A percentile compares a stretch with the other conserved stretches of the same genome.
Conservation (phyloP, 2,888 invertebrate genomes). For the Leptogaster cylindrica region DNA sequence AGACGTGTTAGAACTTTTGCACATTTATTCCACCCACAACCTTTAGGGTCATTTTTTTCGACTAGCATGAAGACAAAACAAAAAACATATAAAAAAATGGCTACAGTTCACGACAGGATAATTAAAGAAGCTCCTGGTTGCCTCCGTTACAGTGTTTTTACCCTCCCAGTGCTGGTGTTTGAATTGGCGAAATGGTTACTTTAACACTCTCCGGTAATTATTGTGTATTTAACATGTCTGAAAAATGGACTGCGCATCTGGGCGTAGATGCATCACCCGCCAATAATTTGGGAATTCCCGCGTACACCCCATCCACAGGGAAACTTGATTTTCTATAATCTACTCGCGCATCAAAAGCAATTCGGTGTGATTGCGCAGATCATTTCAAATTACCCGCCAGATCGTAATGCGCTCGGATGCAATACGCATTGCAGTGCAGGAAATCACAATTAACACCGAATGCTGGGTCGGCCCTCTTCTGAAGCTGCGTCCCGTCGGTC, state of each 20-base stretch:
- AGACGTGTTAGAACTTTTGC: slow-evolving; percentile 31
- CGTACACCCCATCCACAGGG: not conserved
- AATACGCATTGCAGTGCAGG: not conserved
- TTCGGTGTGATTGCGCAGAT: not conserved
- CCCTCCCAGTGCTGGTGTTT: not conserved
- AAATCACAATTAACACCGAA: slow-evolving; percentile 8
- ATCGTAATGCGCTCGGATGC: not conserved
- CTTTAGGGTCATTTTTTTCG: not conserved
- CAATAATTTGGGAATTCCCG: not conserved
- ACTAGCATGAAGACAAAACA: no score
- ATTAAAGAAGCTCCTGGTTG: slow-evolving; percentile 31
- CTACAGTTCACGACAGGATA: slow-evolving; percentile 38
- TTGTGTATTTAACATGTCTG: slow-evolving; percentile 7
- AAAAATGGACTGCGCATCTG: slow-evolving; percentile 3
- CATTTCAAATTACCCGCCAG: not conserved
- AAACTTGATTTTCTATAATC: no score
- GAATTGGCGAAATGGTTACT: slow-evolving; percentile 6
- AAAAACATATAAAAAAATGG: slow-evolving; percentile 35
- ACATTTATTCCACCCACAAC: slow-evolving; percentile 29
- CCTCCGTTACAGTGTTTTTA: slow-evolving; percentile 15
- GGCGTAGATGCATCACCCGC: not conserved
- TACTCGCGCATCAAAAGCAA: no score
- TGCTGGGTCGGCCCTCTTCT: not conserved
- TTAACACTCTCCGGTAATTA: slow-evolving; percentile 27
- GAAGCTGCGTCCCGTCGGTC: slow-evolving; percentile 2